Conservation (phyloP, 1,140 invertebrate genomes). For the Drosophila athabasca region DNA sequence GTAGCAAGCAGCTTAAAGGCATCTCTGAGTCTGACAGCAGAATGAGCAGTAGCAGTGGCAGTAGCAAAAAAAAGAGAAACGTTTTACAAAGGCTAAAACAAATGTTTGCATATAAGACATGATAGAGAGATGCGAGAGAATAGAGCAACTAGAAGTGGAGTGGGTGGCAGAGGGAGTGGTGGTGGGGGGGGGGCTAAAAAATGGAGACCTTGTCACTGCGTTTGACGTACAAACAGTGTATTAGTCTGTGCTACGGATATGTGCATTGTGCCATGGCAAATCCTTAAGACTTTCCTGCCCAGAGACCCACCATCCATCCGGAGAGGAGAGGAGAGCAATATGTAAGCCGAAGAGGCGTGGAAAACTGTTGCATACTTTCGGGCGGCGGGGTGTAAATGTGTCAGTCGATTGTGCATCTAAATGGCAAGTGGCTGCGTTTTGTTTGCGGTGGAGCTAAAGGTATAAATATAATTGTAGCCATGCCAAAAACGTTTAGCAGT, state of each 20-base stretch:
- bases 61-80: constrained; percentile 6
- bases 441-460: too few species aligned
- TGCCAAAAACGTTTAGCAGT: too few species aligned
- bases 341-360: constrained; percentile 1
- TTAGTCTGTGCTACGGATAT: constrained; percentile 9
- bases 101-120: constrained; percentile 34
- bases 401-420: too few species aligned
- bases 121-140: background rate
- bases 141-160: background rate
- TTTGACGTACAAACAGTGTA: constrained; percentile 15
- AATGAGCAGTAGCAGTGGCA: constrained; percentile 9
- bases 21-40: constrained; percentile 17
- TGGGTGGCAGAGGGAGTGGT: background rate
- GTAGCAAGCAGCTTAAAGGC: constrained; percentile 22
- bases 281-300: constrained; percentile 15
- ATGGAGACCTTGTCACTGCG: constrained; percentile 17
- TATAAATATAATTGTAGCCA: too few species aligned
- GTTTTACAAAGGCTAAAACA: constrained; percentile 40
- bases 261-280: constrained; percentile 30
- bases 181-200: background rate
- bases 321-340: background rate
- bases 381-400: background rate
- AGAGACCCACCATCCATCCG: constrained; percentile 9
- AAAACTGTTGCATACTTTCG: constrained; percentile 7
- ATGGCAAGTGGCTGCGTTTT: too few species aligned